Evolutionary conservation across 2,113 vertebrate genomes (phyloP).

Genomic region (Planiliza haematocheilus): DNA sequence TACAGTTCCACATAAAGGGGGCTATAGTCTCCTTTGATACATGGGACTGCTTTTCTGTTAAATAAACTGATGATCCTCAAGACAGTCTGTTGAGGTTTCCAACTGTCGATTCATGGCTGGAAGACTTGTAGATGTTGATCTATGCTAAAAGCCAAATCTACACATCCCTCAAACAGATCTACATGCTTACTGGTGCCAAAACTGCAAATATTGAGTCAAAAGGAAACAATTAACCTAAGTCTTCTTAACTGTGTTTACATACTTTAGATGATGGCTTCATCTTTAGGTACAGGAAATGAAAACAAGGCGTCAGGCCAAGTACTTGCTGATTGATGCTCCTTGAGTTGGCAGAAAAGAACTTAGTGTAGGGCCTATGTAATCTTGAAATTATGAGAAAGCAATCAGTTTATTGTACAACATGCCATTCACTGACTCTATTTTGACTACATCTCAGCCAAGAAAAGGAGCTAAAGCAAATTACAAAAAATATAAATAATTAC

Average conservation of each 20-base stretch:
- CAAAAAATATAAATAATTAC: slow-evolving; percentile 41
- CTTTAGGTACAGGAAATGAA: slow-evolving; percentile 6
- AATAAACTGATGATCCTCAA: slow-evolving; percentile 40
- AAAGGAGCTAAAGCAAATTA: slow-evolving; percentile 35
- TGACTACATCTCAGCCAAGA: slow-evolving; percentile 23
- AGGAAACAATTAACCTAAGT: slow-evolving; percentile 9
- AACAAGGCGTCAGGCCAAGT: slow-evolving; percentile 30
- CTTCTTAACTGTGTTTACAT: slow-evolving; percentile 30
- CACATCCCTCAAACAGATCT: slow-evolving; percentile 48
- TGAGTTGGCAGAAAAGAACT: slow-evolving; percentile 17
- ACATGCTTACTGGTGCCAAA: slow-evolving; percentile 29
- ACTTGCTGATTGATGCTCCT: slow-evolving; percentile 16
- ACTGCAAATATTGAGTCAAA: slow-evolving; percentile 22
- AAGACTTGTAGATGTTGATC: slow-evolving; percentile 33
- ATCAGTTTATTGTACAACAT: not conserved
- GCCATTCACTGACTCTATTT: slow-evolving; percentile 13
- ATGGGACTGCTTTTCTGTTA: slow-evolving; percentile 16
- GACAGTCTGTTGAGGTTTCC: slow-evolving; percentile 20
- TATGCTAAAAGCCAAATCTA: slow-evolving; percentile 38
- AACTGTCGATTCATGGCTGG: slow-evolving; percentile 56
- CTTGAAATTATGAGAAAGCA: slow-evolving; percentile 34
- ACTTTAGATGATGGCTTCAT: not conserved
- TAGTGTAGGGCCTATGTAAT: not conserved
- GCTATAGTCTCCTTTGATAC: slow-evolving; percentile 18
- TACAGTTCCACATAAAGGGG: not conserved